Conservation (phyloP, 2,113 vertebrate species). For the Myiopsitta monachus region DNA sequence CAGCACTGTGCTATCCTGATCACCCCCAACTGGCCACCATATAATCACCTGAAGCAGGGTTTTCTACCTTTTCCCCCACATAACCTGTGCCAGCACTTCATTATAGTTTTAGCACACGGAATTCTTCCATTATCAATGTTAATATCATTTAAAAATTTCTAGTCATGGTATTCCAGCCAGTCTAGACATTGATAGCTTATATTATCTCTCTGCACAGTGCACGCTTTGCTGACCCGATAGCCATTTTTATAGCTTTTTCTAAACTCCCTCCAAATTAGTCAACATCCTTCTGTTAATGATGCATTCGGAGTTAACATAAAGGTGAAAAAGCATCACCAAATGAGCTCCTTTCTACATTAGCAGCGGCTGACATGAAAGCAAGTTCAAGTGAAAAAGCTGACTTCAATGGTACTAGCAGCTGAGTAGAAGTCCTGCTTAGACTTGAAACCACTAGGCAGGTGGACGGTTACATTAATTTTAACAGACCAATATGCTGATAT, state of each 20-base stretch:
- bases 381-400: constrained; percentile 25
- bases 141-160: neutral
- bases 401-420: neutral
- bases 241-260: constrained; percentile 15
- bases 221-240: neutral
- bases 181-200: neutral
- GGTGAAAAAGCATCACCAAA: constrained; percentile 56
- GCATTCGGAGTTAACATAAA: constrained; percentile 47
- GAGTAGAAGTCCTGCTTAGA: neutral
- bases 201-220: neutral
- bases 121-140: neutral
- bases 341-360: neutral
- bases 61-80: neutral
- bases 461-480: neutral
- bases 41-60: neutral
- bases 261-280: constrained; percentile 68
- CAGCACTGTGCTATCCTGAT: neutral
- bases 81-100: neutral
- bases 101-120: neutral
- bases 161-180: neutral
- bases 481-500: neutral
- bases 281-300: constrained; percentile 63
- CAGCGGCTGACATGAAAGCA: constrained; percentile 28
- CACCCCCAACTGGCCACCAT: neutral
- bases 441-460: neutral